These are phyloP conservation scores for Eupithecia tripunctaria DNA, from an alignment of 2,888 invertebrate species.

Conservation along the genomic window DNA sequence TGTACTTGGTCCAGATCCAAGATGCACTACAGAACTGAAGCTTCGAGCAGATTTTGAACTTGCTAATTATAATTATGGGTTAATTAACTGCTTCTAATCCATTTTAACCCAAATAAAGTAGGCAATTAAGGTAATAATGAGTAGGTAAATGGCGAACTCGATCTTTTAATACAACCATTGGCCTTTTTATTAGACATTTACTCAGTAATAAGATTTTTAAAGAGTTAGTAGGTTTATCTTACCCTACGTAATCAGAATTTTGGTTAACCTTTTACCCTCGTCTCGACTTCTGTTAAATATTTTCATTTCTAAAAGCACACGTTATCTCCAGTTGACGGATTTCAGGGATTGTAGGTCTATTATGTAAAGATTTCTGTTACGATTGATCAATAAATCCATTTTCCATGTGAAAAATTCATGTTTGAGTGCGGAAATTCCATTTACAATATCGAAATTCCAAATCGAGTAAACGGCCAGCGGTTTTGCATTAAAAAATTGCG, in stretches of 20 bases:
- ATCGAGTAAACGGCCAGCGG: neutral
- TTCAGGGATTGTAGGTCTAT: neutral
- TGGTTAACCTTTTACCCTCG: neutral
- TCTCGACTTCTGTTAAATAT: neutral
- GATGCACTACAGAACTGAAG: neutral
- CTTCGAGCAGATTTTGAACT: neutral
- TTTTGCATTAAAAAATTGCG: neutral
- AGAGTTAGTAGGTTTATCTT: neutral
- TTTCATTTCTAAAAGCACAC: neutral
- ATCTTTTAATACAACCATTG: neutral
- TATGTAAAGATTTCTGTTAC: neutral
- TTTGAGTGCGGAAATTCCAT: neutral
- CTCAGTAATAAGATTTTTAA: neutral
- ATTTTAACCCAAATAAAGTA: neutral
- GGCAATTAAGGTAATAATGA: neutral
- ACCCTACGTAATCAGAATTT: neutral
- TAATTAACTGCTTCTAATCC: neutral
- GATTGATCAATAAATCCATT: neutral
- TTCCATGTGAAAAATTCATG: neutral
- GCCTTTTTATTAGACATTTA: neutral
- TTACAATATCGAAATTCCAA: neutral
- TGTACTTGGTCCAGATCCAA: conserved; percentile 11
- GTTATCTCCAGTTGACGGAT: neutral
- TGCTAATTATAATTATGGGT: neutral
- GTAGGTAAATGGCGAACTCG: neutral